A percentile compares a stretch with the other conserved stretches of the same genome.
These are phyloP conservation scores for Zapus hudsonius DNA, from an alignment of 2,113 vertebrate genomes.

Conservation along the genomic window DNA sequence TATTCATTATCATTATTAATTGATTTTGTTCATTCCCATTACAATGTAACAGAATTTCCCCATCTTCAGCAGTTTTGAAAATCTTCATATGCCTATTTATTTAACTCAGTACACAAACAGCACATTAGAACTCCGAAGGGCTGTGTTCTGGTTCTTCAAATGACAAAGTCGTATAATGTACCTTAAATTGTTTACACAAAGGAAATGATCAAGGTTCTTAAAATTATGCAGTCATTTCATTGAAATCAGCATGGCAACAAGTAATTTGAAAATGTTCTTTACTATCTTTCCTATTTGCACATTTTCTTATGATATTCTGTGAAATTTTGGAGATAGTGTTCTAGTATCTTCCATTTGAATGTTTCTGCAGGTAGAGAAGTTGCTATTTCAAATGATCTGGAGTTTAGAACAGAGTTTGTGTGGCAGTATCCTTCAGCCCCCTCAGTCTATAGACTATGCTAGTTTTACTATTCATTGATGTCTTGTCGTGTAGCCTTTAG, in stretches of 20 bases:
- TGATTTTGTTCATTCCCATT: not conserved
- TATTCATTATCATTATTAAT: not conserved
- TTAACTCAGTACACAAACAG: not conserved
- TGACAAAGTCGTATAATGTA: not conserved
- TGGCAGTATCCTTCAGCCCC: not conserved
- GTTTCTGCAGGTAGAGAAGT: not conserved
- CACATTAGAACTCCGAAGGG: not conserved
- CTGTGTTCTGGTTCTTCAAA: not conserved
- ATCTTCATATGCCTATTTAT: not conserved
- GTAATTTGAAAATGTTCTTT: not conserved
- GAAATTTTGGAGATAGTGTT: not conserved
- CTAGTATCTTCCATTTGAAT: not conserved
- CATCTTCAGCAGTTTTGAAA: not conserved
- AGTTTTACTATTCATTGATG: not conserved
- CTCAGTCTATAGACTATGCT: not conserved
- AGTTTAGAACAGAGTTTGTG: not conserved
- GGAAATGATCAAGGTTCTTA: slow-evolving; percentile 69
- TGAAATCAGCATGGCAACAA: not conserved
- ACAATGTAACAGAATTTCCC: not conserved
- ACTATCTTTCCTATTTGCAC: not conserved
- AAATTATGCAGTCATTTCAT: not conserved
- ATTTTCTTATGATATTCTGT: not conserved
- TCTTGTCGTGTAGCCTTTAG: not conserved
- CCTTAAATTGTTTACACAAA: slow-evolving; percentile 63
- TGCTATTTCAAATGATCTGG: not conserved